Evolutionary conservation across 2,113 vertebrate species (phyloP), one percentile per base, ranked within the genome.

Genomic region (Raja brachyura): DNA sequence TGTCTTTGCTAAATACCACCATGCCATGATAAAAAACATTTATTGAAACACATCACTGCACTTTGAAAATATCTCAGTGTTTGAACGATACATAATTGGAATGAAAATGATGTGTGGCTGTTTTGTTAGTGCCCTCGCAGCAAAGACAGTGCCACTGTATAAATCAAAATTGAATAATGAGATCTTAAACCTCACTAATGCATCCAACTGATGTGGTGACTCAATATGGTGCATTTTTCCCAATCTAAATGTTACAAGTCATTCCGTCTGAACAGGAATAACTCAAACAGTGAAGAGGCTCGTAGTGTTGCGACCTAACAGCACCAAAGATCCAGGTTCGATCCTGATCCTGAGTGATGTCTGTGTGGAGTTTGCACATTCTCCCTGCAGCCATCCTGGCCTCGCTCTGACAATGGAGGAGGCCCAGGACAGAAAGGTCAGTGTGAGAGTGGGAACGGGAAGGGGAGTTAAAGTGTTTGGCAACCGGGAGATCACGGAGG

Each of bases 21-120:
- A 33, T 88, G 28, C 28, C 61, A 63, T 88, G 5, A 31, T 13
- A 59, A 14, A 68, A 10, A 85, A 59, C 11, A 31, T 88, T 2
- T 31, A 88, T 31, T 63, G 28, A 88, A 88, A 88, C 83, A 88
- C 83, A 88, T 88, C 59, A 88, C 2, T 31, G 83, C 59, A 88
- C 83, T 88, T 88, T 31, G 28, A 88, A 88, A 63, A 88, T 63
- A 88, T 63, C 59, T 66, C 28, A n/a, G 59, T 63, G 83, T 88
- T 88, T 88, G 59, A 66, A n/a, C n/a, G 20, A 6, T 63, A 73
- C 39, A 74, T 92, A 31, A 92, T 73, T 73, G 68, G 39, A 74
- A 74, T 74, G 83, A 92, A 70, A 74, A 73, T 92, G 31, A 92
- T 48, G 31, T 92, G 88, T 22, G 25, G 33, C 88, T 92, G 66